These are phyloP conservation scores for Dione vanillae DNA, from an alignment of 2,888 invertebrate genomes.

Conservation along the genomic window DNA sequence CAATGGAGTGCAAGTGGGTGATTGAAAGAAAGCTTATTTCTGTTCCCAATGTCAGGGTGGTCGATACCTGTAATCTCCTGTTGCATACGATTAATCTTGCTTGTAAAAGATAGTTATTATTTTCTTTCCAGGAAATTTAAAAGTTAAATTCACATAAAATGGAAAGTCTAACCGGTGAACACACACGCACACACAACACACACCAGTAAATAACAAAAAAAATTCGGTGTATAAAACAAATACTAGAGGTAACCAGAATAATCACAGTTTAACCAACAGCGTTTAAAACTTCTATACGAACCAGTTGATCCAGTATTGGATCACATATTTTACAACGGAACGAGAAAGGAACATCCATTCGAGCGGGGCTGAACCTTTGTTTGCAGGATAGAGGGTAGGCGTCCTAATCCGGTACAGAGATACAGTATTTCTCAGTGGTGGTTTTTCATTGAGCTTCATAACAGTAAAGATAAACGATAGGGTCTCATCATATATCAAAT, in stretches of 20 bases:
- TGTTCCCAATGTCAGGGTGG: no score
- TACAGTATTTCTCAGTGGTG: conserved; percentile 6
- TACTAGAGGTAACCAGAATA: neutral
- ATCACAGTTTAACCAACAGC: neutral
- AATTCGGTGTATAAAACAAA: no score
- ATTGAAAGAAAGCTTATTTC: no score
- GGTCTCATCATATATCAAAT: no score
- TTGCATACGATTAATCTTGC: no score
- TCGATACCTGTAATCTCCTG: no score
- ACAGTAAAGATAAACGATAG: neutral
- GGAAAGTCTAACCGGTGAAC: no score
- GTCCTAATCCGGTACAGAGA: conserved; percentile 11
- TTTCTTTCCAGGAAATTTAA: no score
- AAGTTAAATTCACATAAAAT: no score
- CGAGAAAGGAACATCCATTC: conserved; percentile 27
- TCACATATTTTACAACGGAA: conserved; percentile 36
- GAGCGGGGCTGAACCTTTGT: conserved; percentile 30
- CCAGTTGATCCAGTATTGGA: conserved; percentile 19
- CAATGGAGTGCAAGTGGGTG: no score
- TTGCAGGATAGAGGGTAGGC: conserved; percentile 29
- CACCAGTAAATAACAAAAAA: neutral
- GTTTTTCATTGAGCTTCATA: neutral
- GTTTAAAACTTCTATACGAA: conserved; percentile 16
- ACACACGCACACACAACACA: neutral
- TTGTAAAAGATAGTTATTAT: no score